A percentile compares a stretch with the other conserved stretches of the same genome.
Evolutionary conservation across 2,888 invertebrate genomes (phyloP).

Genomic region (Doris montereyensis): DNA sequence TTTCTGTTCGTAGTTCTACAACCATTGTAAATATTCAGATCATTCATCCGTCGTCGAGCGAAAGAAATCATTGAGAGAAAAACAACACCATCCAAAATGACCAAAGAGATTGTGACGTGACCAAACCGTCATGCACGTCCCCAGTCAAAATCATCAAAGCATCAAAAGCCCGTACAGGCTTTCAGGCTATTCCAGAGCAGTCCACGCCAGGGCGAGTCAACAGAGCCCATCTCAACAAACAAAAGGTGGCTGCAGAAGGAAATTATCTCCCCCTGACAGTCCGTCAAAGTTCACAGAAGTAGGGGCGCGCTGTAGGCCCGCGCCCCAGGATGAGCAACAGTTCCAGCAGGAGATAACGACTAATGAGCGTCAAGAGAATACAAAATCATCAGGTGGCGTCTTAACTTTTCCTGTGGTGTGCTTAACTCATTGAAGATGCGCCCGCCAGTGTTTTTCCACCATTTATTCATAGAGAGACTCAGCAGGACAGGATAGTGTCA

Average conservation of each 20-base stretch:
- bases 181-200: background rate
- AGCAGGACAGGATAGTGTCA: too few species aligned
- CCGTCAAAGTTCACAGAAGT: conserved; percentile 22
- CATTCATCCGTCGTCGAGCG: conserved; percentile 76
- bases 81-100: conserved; percentile 63
- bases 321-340: conserved; percentile 18
- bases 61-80: conserved; percentile 56
- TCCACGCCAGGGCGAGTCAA: conserved; percentile 5
- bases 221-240: background rate
- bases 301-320: background rate
- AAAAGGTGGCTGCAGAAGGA: conserved; percentile 31
- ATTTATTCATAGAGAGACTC: too few species aligned
- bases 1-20: conserved; percentile 76
- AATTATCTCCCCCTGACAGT: conserved; percentile 38
- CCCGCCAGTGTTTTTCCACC: too few species aligned
- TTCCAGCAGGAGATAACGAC: conserved; percentile 21
- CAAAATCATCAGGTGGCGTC: too few species aligned
- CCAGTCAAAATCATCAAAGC: conserved; percentile 59
- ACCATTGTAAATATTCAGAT: conserved; percentile 85
- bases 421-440: too few species aligned
- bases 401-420: too few species aligned
- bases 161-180: conserved; percentile 29
- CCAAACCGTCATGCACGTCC: conserved; percentile 52
- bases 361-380: too few species aligned
- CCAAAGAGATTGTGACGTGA: conserved; percentile 56